phyloP scores from a whole-genome alignment of 2,888 invertebrate genomes.

The Penaeus monodon region DNA sequence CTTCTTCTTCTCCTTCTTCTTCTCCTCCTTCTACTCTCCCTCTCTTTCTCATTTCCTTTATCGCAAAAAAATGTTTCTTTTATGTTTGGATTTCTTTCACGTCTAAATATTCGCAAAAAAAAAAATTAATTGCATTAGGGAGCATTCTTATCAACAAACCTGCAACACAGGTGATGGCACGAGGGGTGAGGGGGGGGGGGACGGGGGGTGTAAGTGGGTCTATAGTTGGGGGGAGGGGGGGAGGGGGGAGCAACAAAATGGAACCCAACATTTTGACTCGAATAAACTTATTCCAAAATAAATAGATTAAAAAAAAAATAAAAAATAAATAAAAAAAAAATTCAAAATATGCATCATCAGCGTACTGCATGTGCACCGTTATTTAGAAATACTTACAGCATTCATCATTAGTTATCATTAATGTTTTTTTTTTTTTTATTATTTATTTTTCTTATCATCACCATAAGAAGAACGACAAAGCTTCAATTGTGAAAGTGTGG shows the following conservation, averaged over 20 bases:
- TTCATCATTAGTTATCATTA: slow-evolving; percentile 15
- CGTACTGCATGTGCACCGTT: slow-evolving; percentile 54
- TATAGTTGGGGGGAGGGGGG: too few relatives aligned
- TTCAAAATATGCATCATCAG: slow-evolving; percentile 49
- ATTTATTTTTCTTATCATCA: neutral
- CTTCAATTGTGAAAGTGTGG: slow-evolving; percentile 42
- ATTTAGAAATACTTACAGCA: slow-evolving; percentile 53
- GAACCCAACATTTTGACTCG: slow-evolving; percentile 42
- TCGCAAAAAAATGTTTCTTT: neutral
- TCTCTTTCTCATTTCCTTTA: neutral
- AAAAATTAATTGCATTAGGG: too few relatives aligned
- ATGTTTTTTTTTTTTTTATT: too few relatives aligned
- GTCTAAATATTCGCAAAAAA: too few relatives aligned
- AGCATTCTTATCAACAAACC: slow-evolving; percentile 40
- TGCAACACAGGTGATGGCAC: slow-evolving; percentile 51
- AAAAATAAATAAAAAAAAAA: slow-evolving; percentile 12
- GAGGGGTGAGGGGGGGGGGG: slow-evolving; percentile 16
- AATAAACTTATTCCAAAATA: neutral
- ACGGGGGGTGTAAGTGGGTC: neutral
- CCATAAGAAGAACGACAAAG: slow-evolving; percentile 47
- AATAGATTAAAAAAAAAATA: too few relatives aligned
- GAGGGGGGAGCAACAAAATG: neutral
- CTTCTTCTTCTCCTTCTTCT: neutral
- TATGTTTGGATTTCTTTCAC: too few relatives aligned
- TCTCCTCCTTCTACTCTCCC: neutral